Conservation (phyloP, 2,888 invertebrate species). For the Drosophila algonquin region DNA sequence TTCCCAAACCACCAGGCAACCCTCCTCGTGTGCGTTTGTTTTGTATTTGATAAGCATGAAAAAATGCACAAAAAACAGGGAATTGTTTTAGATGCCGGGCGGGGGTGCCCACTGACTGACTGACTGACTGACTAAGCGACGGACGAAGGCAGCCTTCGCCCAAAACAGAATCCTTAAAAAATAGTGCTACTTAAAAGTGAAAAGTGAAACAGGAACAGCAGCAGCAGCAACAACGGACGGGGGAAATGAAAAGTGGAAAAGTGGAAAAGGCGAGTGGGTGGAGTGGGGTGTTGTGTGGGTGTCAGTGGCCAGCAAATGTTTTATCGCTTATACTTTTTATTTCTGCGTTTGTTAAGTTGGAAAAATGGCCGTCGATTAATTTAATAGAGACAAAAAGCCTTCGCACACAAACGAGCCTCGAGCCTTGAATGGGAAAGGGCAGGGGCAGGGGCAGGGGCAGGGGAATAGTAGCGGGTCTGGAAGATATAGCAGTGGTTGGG, state of each 20-base stretch:
- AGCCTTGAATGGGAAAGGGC: not conserved
- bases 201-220: conserved; percentile 42
- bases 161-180: conserved; percentile 76
- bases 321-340: conserved; percentile 75
- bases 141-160: conserved; percentile 31
- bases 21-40: conserved; percentile 75
- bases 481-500: too few species aligned
- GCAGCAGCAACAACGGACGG: not conserved
- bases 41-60: conserved; percentile 81
- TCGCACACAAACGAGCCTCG: conserved; percentile 53
- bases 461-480: too few species aligned
- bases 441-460: not conserved
- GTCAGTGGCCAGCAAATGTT: conserved; percentile 67
- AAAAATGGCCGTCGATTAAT: conserved; percentile 82
- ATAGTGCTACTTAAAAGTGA: conserved; percentile 77
- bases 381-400: conserved; percentile 82
- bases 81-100: conserved; percentile 59
- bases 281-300: conserved; percentile 26
- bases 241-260: conserved; percentile 70
- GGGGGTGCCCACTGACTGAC: not conserved
- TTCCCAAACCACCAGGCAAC: conserved; percentile 25
- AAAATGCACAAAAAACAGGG: conserved; percentile 61
- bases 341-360: conserved; percentile 80
- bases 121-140: conserved; percentile 2
- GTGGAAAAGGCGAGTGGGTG: conserved; percentile 43